Conservation (phyloP, 1,140 invertebrate genomes). For the Leguminivora glycinivorella region DNA sequence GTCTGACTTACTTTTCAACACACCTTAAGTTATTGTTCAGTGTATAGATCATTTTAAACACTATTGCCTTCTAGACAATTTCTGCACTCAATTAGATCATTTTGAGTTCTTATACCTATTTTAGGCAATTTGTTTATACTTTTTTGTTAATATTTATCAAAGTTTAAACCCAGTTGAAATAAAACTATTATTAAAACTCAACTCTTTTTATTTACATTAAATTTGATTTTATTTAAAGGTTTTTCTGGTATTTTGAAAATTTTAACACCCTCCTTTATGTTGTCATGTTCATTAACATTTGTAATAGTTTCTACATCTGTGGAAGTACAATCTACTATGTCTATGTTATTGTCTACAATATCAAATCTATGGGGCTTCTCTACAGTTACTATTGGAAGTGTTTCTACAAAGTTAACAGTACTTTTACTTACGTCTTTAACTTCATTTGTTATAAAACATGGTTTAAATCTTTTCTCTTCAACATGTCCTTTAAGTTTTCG, state of each 20-base stretch:
- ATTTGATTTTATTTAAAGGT: constrained; percentile 61
- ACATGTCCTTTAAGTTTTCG: constrained; percentile 31
- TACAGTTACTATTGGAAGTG: constrained; percentile 24
- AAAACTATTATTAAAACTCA: constrained; percentile 20
- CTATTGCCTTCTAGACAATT: too few species aligned
- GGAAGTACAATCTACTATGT: constrained; percentile 62
- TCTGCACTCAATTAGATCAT: too few species aligned
- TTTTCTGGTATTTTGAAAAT: constrained; percentile 53
- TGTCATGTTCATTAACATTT: constrained; percentile 64
- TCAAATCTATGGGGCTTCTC: not conserved
- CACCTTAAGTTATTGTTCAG: too few species aligned
- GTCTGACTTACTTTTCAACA: too few species aligned
- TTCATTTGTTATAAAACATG: constrained; percentile 35
- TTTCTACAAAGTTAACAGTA: constrained; percentile 27
- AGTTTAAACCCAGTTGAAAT: constrained; percentile 14
- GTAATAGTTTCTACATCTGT: constrained; percentile 49
- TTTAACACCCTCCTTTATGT: constrained; percentile 60
- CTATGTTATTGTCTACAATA: constrained; percentile 36
- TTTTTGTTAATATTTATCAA: not conserved
- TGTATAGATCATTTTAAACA: too few species aligned
- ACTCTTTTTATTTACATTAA: constrained; percentile 58
- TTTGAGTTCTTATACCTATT: not conserved
- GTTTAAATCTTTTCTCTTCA: constrained; percentile 40
- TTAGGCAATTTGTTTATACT: not conserved
- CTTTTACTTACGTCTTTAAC: constrained; percentile 31